Base-by-base conservation (phyloP, 2,113 vertebrate species). In the Caranx ignobilis region DNA sequence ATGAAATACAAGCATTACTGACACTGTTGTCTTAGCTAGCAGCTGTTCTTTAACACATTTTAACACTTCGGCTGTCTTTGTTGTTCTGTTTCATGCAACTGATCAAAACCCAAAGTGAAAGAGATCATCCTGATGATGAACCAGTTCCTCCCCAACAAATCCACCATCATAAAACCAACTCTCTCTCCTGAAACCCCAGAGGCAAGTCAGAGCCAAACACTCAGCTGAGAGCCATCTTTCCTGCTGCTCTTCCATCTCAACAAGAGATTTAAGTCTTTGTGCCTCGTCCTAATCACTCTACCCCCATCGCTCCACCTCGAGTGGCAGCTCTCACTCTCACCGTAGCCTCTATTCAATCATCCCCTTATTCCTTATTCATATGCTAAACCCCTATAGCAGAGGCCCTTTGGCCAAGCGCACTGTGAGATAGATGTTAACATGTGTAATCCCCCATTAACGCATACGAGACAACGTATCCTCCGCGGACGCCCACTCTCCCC, bases 391-490 rank as follows among this genome's bases (percentile, higher is more conserved):
- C 87, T 75, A 52, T 64, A 81, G 86, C 81, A 75, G 82, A 86
- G 83, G 86, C 91, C 89, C 89, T 92, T 92, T 91, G 93, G 93
- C 93, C 91, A 87, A 79, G 85, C 70, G 67, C 89, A 79, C 88
- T 85, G 79, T 80, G 87, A 91, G 89, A 90, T 88, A 82, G 87
- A 89, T 94, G 91, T 94, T 95, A 95, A 95, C 93, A 95, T 79
- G 81, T 95, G 93, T 94, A 94, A 94, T 95, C 93, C 93, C 92
- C 93, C 90, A 93, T 94, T 95, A 94, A 93, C 81, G 87, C 88
- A 39, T 48, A 85, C 82, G 45, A 83, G 88, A 91, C 91, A 85
- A 87, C 76, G 77, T 75, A 87, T 85, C 80, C 91, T 91, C 87
- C 41, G 50, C 41, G 76, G 88, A 93, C 89, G 81, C 90, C 88